These are phyloP conservation scores for Hyles vespertilio DNA, from an alignment of 1,140 invertebrate genomes.

Conservation along the genomic window DNA sequence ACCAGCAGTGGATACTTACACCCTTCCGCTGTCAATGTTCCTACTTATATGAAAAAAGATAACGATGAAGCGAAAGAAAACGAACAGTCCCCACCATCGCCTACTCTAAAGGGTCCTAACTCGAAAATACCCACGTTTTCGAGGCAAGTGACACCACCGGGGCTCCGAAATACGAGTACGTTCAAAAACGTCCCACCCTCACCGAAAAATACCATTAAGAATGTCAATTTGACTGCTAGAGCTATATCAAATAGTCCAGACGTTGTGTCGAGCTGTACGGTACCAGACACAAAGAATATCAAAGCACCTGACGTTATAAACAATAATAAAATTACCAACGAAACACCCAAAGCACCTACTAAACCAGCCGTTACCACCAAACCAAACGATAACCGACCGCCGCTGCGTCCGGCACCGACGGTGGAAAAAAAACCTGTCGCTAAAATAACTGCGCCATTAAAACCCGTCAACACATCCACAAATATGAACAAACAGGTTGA, in stretches of 20 bases:
- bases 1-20: conserved; percentile 84
- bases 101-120: conserved; percentile 51
- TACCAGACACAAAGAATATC: conserved; percentile 58
- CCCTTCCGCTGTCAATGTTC: conserved; percentile 81
- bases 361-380: conserved; percentile 46
- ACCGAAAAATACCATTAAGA: conserved; percentile 50
- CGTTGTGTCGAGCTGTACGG: conserved; percentile 80
- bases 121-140: conserved; percentile 66
- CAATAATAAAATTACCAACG: conserved; percentile 55
- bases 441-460: conserved; percentile 41
- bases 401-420: conserved; percentile 42
- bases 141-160: conserved; percentile 73
- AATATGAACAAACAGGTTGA: conserved; percentile 42
- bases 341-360: conserved; percentile 48
- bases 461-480: conserved; percentile 42
- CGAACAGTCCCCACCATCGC: conserved; percentile 53
- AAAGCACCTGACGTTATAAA: conserved; percentile 80
- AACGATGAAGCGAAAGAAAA: conserved; percentile 34
- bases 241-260: conserved; percentile 79
- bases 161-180: conserved; percentile 60
- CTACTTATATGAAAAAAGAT: conserved; percentile 62
- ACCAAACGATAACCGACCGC: conserved; percentile 55
- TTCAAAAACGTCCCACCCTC: conserved; percentile 60
- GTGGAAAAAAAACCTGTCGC: conserved; percentile 47
- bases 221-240: conserved; percentile 45